Evolutionary conservation across 1,140 invertebrate species (phyloP).

Genomic region (Lepidostoma basale): DNA sequence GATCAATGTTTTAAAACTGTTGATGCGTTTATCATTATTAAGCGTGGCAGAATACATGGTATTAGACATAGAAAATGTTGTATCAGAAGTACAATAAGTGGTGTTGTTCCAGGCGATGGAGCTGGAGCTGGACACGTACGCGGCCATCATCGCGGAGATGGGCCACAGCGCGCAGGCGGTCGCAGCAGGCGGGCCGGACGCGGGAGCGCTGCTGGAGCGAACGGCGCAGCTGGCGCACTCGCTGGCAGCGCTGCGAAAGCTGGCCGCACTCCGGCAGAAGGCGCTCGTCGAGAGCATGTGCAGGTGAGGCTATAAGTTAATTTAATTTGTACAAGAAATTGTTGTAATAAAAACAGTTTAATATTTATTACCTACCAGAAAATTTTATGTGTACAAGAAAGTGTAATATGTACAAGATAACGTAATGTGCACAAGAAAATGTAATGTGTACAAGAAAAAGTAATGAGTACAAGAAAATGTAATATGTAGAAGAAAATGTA

Average conservation of each 20-base stretch:
- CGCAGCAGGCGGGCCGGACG: slow-evolving; percentile 77
- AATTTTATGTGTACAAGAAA: too few species aligned
- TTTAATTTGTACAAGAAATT: neutral
- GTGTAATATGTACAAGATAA: too few species aligned
- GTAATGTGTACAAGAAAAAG: too few species aligned
- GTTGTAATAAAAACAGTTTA: neutral
- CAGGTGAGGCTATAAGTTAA: slow-evolving; percentile 48
- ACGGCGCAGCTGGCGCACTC: slow-evolving; percentile 79
- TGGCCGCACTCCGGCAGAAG: slow-evolving; percentile 79
- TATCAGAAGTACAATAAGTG: neutral
- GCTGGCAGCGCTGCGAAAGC: slow-evolving; percentile 79
- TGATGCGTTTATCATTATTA: too few species aligned
- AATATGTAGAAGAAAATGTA: too few species aligned
- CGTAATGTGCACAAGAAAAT: too few species aligned
- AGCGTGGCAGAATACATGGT: too few species aligned
- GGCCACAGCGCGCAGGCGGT: slow-evolving; percentile 82
- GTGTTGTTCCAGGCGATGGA: slow-evolving; percentile 73
- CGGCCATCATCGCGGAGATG: slow-evolving; percentile 91
- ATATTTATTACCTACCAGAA: neutral
- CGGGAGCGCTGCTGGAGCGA: slow-evolving; percentile 77
- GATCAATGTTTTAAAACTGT: too few species aligned
- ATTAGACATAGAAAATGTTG: too few species aligned
- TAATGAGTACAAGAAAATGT: too few species aligned
- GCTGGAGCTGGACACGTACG: slow-evolving; percentile 92
- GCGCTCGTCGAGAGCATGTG: slow-evolving; percentile 90